Evolutionary conservation across 2,113 vertebrate genomes (phyloP).

Genomic region (Xyliphius kryptos): DNA sequence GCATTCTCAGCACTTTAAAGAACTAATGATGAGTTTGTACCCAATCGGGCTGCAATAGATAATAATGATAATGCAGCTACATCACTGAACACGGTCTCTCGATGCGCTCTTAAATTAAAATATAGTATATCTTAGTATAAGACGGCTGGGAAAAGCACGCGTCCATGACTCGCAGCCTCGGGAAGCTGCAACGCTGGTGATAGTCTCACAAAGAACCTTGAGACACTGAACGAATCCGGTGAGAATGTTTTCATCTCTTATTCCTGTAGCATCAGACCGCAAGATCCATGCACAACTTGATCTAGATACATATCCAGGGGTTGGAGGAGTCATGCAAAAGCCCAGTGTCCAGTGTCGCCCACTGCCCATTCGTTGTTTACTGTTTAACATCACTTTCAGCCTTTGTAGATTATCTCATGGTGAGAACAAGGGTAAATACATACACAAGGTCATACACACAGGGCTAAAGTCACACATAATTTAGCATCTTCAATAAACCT

Average conservation of each 20-base stretch:
- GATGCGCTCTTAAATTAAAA: not conserved
- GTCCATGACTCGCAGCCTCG: not conserved
- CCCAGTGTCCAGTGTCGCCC: no score
- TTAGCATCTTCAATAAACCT: no score
- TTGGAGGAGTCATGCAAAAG: no score
- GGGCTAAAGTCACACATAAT: no score
- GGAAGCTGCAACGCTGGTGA: not conserved
- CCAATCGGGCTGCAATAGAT: no score
- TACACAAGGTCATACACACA: no score
- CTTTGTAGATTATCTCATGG: no score
- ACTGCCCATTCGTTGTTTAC: no score
- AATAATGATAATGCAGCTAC: no score
- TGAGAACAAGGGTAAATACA: no score
- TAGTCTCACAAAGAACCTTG: not conserved
- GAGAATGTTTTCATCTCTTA: not conserved
- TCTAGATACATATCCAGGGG: not conserved
- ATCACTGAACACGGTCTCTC: not conserved
- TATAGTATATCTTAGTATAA: not conserved
- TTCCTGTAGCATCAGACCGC: not conserved
- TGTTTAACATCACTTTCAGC: no score
- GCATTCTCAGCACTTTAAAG: not conserved
- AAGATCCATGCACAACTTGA: not conserved
- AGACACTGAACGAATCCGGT: not conserved
- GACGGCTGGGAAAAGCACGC: not conserved
- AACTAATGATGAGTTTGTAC: not conserved